Evolutionary conservation across 2,888 invertebrate species (phyloP), one percentile per base, ranked within the genome.

Genomic region (Callinectes sapidus): DNA sequence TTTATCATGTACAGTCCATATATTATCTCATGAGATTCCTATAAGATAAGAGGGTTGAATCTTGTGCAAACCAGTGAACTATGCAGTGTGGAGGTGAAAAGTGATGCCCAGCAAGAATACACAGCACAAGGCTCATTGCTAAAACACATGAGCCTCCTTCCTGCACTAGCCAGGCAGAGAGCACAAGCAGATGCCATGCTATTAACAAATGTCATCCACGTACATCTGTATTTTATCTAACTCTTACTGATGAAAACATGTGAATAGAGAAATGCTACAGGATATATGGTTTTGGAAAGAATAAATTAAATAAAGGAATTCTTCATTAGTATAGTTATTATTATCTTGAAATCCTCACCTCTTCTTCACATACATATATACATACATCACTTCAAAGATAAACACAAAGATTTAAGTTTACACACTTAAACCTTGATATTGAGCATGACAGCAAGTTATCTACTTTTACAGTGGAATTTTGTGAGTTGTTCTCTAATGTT

Each of bases 401-500:
- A 81, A 81, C 35, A 81, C 71, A 28, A n/a, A 71, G 13, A 35
- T 35, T 81, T 81, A 32, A 16, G 18, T 16, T 35, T 35, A 81
- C 81, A 81, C 3, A 81, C 35, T 81, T 16, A 71, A 71, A 81
- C 18, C 35, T 32, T 35, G 32, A 81, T 3, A 35, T 35, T 81
- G 81, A 81, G 81, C 81, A 81, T 32, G 81, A 81, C 81, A 35
- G 81, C 81, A 35, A 35, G 81, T 81, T 16, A 81, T 16, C 81
- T 16, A 81, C 81, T n/a, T 81, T 81, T 35, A 81, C 35, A 35
- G 32, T 81, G 81, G 32, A 81, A 81, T 35, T 35, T 81, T 81
- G 32, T 28, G 5, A 81, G 35, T 18, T 81, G 81, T 81, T 81
- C 35, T 35, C 71, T 77, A 77, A 28, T 35, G 35, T 2, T 3